A percentile compares a stretch with the other conserved stretches of the same genome.
These are phyloP conservation scores for Molorchus minor DNA, from an alignment of 2,888 invertebrate species.

Conservation along the genomic window DNA sequence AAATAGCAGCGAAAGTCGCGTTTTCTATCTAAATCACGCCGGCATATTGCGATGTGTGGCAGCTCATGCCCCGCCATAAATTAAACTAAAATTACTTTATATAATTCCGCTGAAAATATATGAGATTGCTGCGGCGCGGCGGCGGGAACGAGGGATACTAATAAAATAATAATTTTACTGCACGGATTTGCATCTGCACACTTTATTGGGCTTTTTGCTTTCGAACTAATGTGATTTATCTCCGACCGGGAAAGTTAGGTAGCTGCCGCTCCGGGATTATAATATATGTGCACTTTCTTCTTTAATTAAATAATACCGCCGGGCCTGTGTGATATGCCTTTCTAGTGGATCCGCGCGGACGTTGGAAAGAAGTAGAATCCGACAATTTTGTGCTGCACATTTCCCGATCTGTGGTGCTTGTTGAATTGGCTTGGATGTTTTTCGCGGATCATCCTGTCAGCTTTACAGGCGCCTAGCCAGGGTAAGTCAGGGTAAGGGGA, in stretches of 20 bases:
- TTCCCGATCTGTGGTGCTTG: too few relatives aligned
- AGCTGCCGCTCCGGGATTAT: slow-evolving; percentile 7
- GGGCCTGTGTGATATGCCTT: background rate
- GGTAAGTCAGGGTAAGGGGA: too few relatives aligned
- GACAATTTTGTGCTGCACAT: too few relatives aligned
- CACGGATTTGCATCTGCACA: slow-evolving; percentile 47
- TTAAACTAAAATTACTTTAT: slow-evolving; percentile 59
- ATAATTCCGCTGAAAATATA: slow-evolving; percentile 54
- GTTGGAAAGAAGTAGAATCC: too few relatives aligned
- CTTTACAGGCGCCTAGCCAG: too few relatives aligned
- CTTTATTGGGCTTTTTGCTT: slow-evolving; percentile 48
- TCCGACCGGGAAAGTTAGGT: slow-evolving; percentile 32
- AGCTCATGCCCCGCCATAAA: slow-evolving; percentile 54
- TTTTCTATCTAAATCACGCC: slow-evolving; percentile 62
- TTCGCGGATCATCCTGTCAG: too few relatives aligned
- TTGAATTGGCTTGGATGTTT: too few relatives aligned
- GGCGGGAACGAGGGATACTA: slow-evolving; percentile 42
- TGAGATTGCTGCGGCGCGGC: slow-evolving; percentile 43
- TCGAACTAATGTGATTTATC: slow-evolving; percentile 46
- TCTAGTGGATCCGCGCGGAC: too few relatives aligned
- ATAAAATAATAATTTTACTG: slow-evolving; percentile 50
- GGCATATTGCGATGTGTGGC: slow-evolving; percentile 59
- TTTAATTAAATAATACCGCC: background rate
- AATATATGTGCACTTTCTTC: slow-evolving; percentile 5
- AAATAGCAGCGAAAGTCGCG: slow-evolving; percentile 60